phyloP scores from a whole-genome alignment of 1,140 invertebrate genomes.

The Portunus trituberculatus region DNA sequence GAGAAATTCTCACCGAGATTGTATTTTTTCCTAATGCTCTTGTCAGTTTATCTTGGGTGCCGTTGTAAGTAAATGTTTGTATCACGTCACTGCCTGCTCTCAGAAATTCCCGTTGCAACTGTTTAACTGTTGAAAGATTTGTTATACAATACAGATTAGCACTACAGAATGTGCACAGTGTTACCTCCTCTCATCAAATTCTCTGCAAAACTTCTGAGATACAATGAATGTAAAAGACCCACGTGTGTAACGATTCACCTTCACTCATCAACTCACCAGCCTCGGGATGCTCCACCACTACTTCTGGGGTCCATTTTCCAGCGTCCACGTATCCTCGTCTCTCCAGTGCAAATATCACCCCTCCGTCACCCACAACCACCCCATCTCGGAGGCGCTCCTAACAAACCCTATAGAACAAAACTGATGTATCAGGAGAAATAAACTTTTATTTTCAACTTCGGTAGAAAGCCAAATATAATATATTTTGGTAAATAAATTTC shows the following conservation, averaged over 20 bases:
- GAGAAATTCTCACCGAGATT: too few relatives aligned
- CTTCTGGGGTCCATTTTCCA: slow-evolving; percentile 81
- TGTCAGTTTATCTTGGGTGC: slow-evolving; percentile 80
- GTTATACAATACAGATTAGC: too few relatives aligned
- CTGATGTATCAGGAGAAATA: too few relatives aligned
- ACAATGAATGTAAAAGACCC: too few relatives aligned
- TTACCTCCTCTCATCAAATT: too few relatives aligned
- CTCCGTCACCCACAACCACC: slow-evolving; percentile 47
- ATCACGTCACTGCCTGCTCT: slow-evolving; percentile 80
- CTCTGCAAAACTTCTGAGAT: too few relatives aligned
- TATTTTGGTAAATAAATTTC: too few relatives aligned
- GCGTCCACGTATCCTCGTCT: slow-evolving; percentile 34
- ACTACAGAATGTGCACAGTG: too few relatives aligned
- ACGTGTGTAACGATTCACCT: too few relatives aligned
- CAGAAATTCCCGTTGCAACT: slow-evolving; percentile 80
- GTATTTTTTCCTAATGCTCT: too few relatives aligned
- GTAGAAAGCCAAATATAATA: too few relatives aligned
- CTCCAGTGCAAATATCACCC: slow-evolving; percentile 42
- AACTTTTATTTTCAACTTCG: too few relatives aligned
- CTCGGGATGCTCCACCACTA: slow-evolving; percentile 80
- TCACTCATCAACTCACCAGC: slow-evolving; percentile 78
- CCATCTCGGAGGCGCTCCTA: slow-evolving; percentile 34
- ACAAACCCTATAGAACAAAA: background rate
- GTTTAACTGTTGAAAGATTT: slow-evolving; percentile 77
- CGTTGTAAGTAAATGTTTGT: slow-evolving; percentile 80